These are phyloP conservation scores for Mythimna ferrago DNA, from an alignment of 2,888 invertebrate species.

Conservation along the genomic window DNA sequence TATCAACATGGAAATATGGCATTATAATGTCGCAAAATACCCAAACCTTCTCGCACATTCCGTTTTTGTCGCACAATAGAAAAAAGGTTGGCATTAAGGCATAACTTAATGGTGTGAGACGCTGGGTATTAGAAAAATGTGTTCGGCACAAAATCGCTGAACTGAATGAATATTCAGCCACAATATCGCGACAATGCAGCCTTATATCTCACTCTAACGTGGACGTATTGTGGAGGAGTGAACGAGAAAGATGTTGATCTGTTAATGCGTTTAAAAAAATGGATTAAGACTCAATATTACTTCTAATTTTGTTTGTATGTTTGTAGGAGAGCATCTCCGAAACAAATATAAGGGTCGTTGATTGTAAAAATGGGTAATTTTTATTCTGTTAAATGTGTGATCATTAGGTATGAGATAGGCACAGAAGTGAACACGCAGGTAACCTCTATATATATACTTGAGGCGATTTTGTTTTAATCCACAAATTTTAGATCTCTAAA, in stretches of 20 bases:
- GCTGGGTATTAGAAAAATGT: constrained; percentile 74
- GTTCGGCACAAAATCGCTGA: constrained; percentile 68
- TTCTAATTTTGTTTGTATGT: neutral
- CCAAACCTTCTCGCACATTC: constrained; percentile 54
- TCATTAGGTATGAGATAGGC: too few species aligned
- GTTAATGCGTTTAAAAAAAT: constrained; percentile 11
- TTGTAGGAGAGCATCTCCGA: neutral
- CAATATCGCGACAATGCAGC: constrained; percentile 52
- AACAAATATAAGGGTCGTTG: neutral
- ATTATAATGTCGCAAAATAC: constrained; percentile 62
- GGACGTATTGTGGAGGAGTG: neutral
- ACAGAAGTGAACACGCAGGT: too few species aligned
- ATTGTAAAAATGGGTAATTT: too few species aligned
- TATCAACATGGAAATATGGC: constrained; percentile 58
- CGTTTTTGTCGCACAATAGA: constrained; percentile 58
- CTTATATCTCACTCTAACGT: constrained; percentile 33
- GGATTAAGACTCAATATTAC: neutral
- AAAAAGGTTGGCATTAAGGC: constrained; percentile 71
- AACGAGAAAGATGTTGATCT: constrained; percentile 36
- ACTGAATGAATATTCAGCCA: constrained; percentile 65
- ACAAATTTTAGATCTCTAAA: too few species aligned
- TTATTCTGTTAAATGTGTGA: too few species aligned
- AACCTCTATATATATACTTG: too few species aligned
- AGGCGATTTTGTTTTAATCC: too few species aligned
- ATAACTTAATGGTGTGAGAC: constrained; percentile 75